Evolutionary conservation across 2,113 vertebrate genomes (phyloP).

Genomic region (Eudorcas thomsonii): DNA sequence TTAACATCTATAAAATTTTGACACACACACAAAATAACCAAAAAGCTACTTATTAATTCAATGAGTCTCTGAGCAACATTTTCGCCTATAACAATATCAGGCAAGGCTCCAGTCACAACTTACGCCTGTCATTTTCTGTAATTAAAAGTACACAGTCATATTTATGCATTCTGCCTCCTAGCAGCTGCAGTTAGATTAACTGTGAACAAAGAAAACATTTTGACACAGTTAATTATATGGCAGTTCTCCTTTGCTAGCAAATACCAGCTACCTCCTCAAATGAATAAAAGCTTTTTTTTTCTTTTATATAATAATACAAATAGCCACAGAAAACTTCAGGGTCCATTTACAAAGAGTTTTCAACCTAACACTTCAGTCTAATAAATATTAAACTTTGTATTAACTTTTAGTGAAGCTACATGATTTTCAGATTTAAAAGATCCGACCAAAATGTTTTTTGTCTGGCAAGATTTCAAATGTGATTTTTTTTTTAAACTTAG

Average conservation of each 20-base stretch:
- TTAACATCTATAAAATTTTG: slow-evolving; percentile 45
- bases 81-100: slow-evolving; percentile 43
- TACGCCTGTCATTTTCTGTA: slow-evolving; percentile 70
- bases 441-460: background rate
- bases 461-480: background rate
- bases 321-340: background rate
- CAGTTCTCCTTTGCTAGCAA: slow-evolving; percentile 64
- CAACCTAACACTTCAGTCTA: background rate
- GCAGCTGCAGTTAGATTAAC: slow-evolving; percentile 75
- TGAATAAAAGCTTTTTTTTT: slow-evolving; percentile 46
- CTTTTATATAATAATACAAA: slow-evolving; percentile 8
- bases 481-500: background rate
- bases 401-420: background rate
- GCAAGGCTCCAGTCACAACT: slow-evolving; percentile 50
- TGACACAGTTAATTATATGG: slow-evolving; percentile 73
- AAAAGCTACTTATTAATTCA: slow-evolving; percentile 62
- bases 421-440: background rate
- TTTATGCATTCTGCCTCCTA: slow-evolving; percentile 72
- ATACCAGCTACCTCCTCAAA: slow-evolving; percentile 66
- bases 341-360: background rate
- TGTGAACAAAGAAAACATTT: slow-evolving; percentile 77
- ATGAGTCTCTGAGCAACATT: slow-evolving; percentile 46
- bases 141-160: slow-evolving; percentile 77
- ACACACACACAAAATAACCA: background rate
- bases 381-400: background rate